Evolutionary conservation across 2,797 vertebrate species (phyloP).

Genomic region (Pelodytes ibericus): DNA sequence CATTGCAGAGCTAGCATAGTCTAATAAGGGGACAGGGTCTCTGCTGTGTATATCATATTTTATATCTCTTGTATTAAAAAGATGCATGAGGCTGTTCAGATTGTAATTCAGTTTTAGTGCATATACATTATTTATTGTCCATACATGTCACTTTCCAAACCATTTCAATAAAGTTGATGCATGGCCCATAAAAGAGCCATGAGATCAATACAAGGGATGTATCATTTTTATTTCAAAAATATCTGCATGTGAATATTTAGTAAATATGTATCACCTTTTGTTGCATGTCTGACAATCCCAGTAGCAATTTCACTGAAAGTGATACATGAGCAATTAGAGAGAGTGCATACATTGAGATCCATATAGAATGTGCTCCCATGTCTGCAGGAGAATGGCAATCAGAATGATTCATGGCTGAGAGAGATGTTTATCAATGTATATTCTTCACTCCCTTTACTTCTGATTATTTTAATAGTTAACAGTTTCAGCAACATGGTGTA

Average conservation of each 20-base stretch:
- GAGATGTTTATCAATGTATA: too few species aligned
- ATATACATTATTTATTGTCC: slow-evolving; percentile 4
- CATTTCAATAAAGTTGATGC: neutral
- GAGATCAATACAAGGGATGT: neutral
- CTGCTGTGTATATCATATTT: neutral
- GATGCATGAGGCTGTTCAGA: neutral
- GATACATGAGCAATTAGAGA: slow-evolving; percentile 12
- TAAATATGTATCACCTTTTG: slow-evolving; percentile 14
- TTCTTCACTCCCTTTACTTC: too few species aligned
- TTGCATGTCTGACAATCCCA: neutral
- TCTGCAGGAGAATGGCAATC: slow-evolving; percentile 10
- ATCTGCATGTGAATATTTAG: neutral
- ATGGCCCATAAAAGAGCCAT: neutral
- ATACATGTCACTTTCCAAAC: neutral
- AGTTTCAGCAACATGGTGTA: too few species aligned
- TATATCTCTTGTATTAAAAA: neutral
- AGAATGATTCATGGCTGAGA: slow-evolving; percentile 4
- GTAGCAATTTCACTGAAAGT: slow-evolving; percentile 15
- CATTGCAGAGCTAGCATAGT: too few species aligned
- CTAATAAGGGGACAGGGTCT: too few species aligned
- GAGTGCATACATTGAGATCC: slow-evolving; percentile 4
- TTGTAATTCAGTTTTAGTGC: neutral
- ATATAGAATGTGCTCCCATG: neutral
- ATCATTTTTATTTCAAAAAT: slow-evolving; percentile 1
- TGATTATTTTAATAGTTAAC: too few species aligned